These are phyloP conservation scores for Datnioides undecimradiatus DNA, from an alignment of 2,113 vertebrate species.

Conservation along the genomic window DNA sequence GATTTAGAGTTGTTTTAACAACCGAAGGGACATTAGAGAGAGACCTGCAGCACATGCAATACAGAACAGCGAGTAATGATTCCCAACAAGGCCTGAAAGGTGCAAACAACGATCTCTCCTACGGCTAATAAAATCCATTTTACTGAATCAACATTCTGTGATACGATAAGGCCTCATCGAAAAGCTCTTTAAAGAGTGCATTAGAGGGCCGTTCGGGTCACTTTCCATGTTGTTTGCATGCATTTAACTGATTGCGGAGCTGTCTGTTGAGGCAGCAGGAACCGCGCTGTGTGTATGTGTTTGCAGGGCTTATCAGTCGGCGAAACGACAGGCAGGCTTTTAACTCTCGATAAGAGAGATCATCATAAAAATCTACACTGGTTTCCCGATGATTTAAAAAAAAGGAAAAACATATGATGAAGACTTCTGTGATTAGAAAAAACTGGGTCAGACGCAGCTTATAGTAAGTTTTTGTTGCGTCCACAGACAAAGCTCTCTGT, in stretches of 20 bases:
- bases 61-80: conserved; percentile 5
- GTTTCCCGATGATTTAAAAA: not conserved
- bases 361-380: not conserved
- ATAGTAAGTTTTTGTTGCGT: not conserved
- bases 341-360: conserved; percentile 20
- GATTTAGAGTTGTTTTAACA: not conserved
- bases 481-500: not conserved
- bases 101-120: conserved; percentile 22
- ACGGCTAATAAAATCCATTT: conserved; percentile 48
- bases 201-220: conserved; percentile 46
- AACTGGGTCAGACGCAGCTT: not conserved
- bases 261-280: not conserved
- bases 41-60: not conserved
- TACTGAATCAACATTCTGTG: conserved; percentile 5
- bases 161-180: conserved; percentile 18
- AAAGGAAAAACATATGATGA: not conserved
- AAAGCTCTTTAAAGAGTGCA: conserved; percentile 44
- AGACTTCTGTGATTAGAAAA: not conserved
- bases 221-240: conserved; percentile 40
- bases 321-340: conserved; percentile 32
- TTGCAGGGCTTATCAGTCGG: conserved; percentile 31
- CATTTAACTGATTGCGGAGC: conserved; percentile 38
- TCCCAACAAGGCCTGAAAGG: not conserved
- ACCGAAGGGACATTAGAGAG: not conserved
- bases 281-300: not conserved